Percentiles rank a stretch among this genome's conserved stretches.
Evolutionary conservation across 1,140 invertebrate genomes (phyloP).

Genomic region (Platorchestia sp.): DNA sequence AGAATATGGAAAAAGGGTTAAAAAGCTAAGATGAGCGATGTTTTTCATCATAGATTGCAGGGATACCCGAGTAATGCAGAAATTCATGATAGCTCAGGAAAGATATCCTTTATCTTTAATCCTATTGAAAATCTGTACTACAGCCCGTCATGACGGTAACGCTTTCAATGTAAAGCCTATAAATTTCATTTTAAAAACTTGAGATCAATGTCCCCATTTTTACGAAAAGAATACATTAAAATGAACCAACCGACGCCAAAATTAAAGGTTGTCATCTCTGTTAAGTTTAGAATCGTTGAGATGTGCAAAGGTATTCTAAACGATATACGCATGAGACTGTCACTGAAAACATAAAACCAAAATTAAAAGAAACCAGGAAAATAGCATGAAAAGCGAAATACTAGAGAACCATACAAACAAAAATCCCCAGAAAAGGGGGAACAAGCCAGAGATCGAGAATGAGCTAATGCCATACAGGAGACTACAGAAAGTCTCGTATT

Average conservation of each 20-base stretch:
- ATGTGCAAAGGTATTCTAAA: no score
- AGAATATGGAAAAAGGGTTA: not conserved
- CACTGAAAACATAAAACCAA: no score
- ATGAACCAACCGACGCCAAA: not conserved
- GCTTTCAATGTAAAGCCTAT: not conserved
- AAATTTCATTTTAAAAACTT: not conserved
- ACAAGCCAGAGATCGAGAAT: not conserved
- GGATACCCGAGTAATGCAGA: not conserved
- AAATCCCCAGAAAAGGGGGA: not conserved
- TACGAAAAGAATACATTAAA: not conserved
- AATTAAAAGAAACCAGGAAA: no score
- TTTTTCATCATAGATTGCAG: not conserved
- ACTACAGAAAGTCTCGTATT: not conserved
- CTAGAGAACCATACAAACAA: not conserved
- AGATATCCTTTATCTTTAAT: not conserved
- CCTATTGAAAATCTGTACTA: not conserved
- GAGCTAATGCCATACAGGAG: not conserved
- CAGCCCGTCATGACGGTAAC: not conserved
- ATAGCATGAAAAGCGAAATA: no score
- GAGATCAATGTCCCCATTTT: no score
- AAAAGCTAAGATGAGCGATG: not conserved
- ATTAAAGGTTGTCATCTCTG: not conserved
- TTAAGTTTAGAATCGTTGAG: no score
- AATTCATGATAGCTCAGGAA: not conserved
- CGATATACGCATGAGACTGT: no score